phyloP scores from a whole-genome alignment of 2,113 vertebrate genomes.

The Vulpes vulpes region DNA sequence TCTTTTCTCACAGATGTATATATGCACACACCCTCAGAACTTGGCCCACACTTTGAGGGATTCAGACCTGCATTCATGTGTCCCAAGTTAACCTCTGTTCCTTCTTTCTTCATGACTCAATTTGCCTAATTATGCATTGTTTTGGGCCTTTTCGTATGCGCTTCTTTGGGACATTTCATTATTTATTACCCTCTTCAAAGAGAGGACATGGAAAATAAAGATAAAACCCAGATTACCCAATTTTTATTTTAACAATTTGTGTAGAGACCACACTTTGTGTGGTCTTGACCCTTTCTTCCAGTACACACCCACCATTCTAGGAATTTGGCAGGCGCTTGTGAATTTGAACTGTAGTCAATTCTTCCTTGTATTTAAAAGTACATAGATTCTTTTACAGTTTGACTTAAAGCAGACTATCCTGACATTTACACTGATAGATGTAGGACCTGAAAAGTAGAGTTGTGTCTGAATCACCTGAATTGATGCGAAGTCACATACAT shows the following conservation, averaged over 20 bases:
- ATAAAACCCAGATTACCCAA: background rate
- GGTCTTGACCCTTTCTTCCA: constrained; percentile 31
- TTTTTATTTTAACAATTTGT: constrained; percentile 28
- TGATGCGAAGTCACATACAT: background rate
- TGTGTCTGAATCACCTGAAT: background rate
- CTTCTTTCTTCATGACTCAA: background rate
- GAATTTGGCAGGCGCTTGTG: background rate
- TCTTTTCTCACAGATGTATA: background rate
- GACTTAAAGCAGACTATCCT: background rate
- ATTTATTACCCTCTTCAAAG: constrained; percentile 16
- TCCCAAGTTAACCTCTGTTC: background rate
- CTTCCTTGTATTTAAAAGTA: constrained; percentile 16
- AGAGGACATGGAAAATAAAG: constrained; percentile 7
- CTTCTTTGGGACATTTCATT: background rate
- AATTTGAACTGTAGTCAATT: background rate
- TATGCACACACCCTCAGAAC: background rate
- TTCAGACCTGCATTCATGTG: background rate
- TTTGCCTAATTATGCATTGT: constrained; percentile 43
- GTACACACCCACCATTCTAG: background rate
- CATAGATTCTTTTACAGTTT: background rate
- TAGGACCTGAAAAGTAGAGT: background rate
- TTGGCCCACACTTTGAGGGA: background rate
- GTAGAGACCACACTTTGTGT: background rate
- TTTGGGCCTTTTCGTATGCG: background rate
- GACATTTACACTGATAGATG: background rate